Percentiles rank a stretch among this genome's conserved stretches.
phyloP scores from a whole-genome alignment of 2,113 vertebrate genomes.

The Petrocephalus microphthalmus region DNA sequence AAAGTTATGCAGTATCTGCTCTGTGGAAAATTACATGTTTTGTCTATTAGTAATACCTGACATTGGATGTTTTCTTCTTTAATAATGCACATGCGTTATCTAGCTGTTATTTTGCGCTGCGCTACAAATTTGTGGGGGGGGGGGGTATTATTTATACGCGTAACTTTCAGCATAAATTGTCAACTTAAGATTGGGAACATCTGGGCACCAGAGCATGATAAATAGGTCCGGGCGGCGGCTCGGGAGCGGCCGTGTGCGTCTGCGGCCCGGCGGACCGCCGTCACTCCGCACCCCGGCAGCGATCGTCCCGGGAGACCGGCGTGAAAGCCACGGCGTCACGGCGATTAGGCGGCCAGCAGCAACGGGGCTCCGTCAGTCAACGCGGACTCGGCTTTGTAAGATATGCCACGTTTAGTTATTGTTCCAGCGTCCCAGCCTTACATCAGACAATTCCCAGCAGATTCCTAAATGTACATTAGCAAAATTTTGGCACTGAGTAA shows the following conservation, averaged over 20 bases:
- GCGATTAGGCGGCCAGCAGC: too few relatives aligned
- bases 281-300: background rate
- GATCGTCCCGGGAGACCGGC: background rate
- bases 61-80: background rate
- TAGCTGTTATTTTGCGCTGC: background rate
- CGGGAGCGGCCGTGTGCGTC: too few relatives aligned
- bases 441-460: background rate
- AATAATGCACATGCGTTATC: background rate
- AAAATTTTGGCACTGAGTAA: background rate
- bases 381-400: background rate
- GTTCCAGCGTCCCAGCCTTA: background rate
- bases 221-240: background rate
- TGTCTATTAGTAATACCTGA: background rate
- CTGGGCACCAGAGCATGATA: background rate
- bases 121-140: background rate
- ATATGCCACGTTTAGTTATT: background rate
- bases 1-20: background rate
- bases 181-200: background rate
- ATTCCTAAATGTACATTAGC: background rate
- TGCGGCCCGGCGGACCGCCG: too few relatives aligned
- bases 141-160: background rate
- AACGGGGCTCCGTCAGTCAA: background rate
- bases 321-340: background rate
- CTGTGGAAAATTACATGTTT: slow-evolving; percentile 6
- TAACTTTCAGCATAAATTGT: background rate